These are phyloP conservation scores for cattle (Bos taurus) DNA, from an alignment of 2,113 vertebrate genomes.

Conservation along the genomic window DNA sequence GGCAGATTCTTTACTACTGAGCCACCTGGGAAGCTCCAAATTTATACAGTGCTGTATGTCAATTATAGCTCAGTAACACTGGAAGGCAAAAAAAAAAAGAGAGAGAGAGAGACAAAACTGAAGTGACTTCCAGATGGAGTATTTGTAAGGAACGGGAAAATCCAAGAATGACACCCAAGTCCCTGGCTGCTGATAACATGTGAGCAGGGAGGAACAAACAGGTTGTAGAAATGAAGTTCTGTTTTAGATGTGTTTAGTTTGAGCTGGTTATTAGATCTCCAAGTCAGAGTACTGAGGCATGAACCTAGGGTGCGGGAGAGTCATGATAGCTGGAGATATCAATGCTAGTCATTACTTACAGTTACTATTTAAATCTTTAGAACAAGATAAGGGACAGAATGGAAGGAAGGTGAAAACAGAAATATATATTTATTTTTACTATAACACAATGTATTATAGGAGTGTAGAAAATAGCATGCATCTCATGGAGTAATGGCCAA, in stretches of 20 bases:
- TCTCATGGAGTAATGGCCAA: background rate
- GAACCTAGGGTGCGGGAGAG: background rate
- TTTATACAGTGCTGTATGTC: background rate
- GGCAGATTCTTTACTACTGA: background rate
- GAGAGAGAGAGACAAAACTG: background rate
- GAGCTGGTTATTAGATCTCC: background rate
- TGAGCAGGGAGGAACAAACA: background rate
- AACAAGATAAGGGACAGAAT: background rate
- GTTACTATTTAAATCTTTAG: background rate
- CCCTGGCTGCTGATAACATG: background rate
- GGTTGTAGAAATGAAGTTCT: background rate
- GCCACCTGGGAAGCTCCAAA: background rate
- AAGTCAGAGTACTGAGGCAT: background rate
- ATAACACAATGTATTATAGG: background rate
- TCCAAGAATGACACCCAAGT: background rate
- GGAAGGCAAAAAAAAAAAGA: background rate
- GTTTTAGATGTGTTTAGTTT: background rate
- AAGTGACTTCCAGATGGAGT: background rate
- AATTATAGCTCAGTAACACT: background rate
- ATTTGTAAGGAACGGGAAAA: background rate
- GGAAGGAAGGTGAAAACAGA: background rate
- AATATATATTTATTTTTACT: background rate
- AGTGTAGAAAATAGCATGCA: background rate
- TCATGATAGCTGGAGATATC: background rate
- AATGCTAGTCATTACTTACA: background rate